Evolutionary conservation across 1,140 invertebrate species (phyloP), one percentile per base, ranked within the genome.

Genomic region (Philaenus spumarius): DNA sequence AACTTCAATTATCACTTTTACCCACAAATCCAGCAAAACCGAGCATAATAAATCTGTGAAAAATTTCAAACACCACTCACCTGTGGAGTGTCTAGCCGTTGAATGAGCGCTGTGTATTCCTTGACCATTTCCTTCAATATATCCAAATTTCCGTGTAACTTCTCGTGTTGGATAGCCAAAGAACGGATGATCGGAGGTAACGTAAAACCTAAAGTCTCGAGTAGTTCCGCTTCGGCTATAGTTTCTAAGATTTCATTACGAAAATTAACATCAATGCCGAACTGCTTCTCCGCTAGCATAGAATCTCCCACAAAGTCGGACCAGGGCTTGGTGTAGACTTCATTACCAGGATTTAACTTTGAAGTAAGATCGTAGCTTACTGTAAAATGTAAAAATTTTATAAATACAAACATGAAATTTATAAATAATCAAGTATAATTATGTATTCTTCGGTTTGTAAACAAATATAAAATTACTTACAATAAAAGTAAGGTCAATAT

Each of bases 171-270:
- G 61, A 87, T 79, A 1, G 82, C 79, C 7, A 86, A 78, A 67
- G 86, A 81, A 50, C 80, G 77, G 11, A 90, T 76, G n/a, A 79
- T 69, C 9, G 79, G 69, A 0, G 87, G 85, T 24, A 94, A 68
- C 20, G 79, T 68, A 65, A 85, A 91, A 2, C 87, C 87, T 6
- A 90, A 64, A 57, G 82, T 78, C 67, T 90, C 86, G 73, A 90
- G 79, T 1, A 88, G 67, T 71, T 87, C 83, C 0, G 84, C 83
- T 71, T 92, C 89, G 6, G 81, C 80, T 60, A 93, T 84, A 1
- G 84, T 77, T 56, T 60, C 46, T 47, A 55, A 26, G 4, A 50
- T 55, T 14, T 43, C 59, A 5, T 17, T 30, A 19, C 48, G 22
- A 55, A 55, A 55, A 19, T 55, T 55, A n/a, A 55, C 43, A 34